Conservation (phyloP, 2,797 vertebrate genomes). For the Microcaecilia unicolor region DNA sequence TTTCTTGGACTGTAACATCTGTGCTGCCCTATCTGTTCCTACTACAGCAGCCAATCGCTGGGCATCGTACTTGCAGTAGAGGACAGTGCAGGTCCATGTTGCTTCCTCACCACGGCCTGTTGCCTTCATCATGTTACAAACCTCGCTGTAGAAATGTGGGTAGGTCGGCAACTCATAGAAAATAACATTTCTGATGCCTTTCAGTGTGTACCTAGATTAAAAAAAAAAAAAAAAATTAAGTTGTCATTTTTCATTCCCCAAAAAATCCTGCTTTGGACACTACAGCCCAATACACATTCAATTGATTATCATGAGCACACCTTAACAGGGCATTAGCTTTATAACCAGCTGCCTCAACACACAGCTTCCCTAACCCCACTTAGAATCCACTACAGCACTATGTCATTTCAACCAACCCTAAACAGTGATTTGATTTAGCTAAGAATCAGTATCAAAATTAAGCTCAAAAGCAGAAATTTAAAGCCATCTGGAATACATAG, state of each 20-base stretch:
- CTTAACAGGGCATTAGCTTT: neutral
- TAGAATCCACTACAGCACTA: no score
- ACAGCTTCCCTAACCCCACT: no score
- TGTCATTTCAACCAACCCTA: no score
- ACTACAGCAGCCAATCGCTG: slow-evolving; percentile 76
- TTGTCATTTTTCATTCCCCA: no score
- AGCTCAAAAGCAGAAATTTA: no score
- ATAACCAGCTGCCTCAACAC: neutral
- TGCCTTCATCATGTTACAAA: slow-evolving; percentile 87
- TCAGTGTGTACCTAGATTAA: slow-evolving; percentile 71
- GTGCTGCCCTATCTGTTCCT: slow-evolving; percentile 76
- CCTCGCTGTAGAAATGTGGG: slow-evolving; percentile 89
- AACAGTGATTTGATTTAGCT: no score
- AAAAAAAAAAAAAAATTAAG: neutral
- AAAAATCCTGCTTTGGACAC: neutral
- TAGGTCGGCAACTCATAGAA: slow-evolving; percentile 89
- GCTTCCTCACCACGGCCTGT: slow-evolving; percentile 56
- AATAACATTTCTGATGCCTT: slow-evolving; percentile 83
- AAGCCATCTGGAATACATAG: no score
- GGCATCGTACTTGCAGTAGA: slow-evolving; percentile 84
- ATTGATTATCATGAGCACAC: neutral
- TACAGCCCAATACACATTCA: neutral
- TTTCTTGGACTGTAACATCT: slow-evolving; percentile 84
- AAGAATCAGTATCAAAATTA: no score
- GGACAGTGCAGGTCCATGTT: slow-evolving; percentile 83